Base-by-base conservation (phyloP, 2,113 vertebrate species). In the Recurvirostra avosetta region DNA sequence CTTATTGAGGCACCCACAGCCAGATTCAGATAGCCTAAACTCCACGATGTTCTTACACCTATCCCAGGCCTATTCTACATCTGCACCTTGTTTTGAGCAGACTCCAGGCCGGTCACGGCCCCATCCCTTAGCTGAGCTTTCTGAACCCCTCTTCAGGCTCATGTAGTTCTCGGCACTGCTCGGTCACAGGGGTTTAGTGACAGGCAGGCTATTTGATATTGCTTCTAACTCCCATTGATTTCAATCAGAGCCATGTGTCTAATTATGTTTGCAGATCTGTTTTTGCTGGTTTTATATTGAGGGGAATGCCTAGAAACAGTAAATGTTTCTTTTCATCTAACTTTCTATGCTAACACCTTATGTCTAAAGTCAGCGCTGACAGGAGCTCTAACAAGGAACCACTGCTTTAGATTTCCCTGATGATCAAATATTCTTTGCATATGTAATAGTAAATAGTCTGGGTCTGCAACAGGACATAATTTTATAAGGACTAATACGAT, bases 321-420 rank as follows among this genome's bases (percentile, higher is more conserved):
- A 81, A 86, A 88, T 36, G 27, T 82, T 94, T 83, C 50, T 74
- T 83, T 76, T 87, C 80, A 81, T 80, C 72, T 88, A 89, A 91
- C 68, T 92, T 80, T 78, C 61, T 71, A 18, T 78, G 77, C 84
- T 85, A 63, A 58, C 65, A 90, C 16, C 26, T 95, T 89, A 49
- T 38, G 32, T 86, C 80, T 79, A 34, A 67, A 89, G 36, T 87
- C 49, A 87, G 29, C 34, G 58, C 67, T 91, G 89, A 94, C 80
- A 95, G 41, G 66, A 95, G 55, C 29, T 82, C 41, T 91, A 79
- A 75, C 76, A 82, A 94, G 77, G 40, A 91, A 62, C 47, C 29
- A 38, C 61, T 73, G 58, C 58, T 72, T 95, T 73, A 87, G 53
- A 85, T 55, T 92, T 79, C 29, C 32, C 73, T 32, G 15, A 30